These are phyloP conservation scores for Lypha dubia DNA, from an alignment of 2,888 invertebrate species.

Conservation along the genomic window DNA sequence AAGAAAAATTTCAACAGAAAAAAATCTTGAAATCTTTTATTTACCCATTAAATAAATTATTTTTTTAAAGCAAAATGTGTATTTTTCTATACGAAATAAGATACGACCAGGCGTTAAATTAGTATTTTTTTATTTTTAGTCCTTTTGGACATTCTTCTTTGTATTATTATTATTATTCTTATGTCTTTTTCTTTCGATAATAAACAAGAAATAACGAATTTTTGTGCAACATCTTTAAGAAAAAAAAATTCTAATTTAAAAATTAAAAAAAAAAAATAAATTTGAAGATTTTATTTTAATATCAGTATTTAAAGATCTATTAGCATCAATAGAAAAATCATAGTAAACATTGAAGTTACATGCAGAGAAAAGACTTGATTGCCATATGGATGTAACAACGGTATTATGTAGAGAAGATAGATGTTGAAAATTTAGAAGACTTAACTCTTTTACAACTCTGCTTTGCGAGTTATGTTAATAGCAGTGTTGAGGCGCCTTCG, in stretches of 20 bases:
- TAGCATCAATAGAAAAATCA: not conserved
- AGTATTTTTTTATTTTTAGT: constrained; percentile 5
- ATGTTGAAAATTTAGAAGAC: no score
- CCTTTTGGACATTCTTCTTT: not conserved
- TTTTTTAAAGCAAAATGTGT: not conserved
- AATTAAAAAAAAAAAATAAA: not conserved
- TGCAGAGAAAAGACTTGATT: no score
- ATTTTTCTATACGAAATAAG: not conserved
- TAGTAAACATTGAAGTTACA: no score
- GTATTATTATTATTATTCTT: not conserved
- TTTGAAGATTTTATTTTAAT: not conserved
- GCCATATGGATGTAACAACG: no score
- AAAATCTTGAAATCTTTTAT: not conserved
- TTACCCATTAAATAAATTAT: not conserved
- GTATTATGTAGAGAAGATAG: no score
- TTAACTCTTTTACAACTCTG: no score
- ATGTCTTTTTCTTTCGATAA: not conserved
- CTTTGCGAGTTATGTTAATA: no score
- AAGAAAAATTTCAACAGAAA: not conserved
- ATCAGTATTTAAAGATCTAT: no score
- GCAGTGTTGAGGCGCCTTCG: no score
- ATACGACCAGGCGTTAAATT: constrained; percentile 18
- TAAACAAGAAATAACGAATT: not conserved
- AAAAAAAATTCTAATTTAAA: not conserved
- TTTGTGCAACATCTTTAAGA: not conserved